Evolutionary conservation across 2,888 invertebrate species (phyloP), one percentile per base, ranked within the genome.

Genomic region (Napeogenes inachia): DNA sequence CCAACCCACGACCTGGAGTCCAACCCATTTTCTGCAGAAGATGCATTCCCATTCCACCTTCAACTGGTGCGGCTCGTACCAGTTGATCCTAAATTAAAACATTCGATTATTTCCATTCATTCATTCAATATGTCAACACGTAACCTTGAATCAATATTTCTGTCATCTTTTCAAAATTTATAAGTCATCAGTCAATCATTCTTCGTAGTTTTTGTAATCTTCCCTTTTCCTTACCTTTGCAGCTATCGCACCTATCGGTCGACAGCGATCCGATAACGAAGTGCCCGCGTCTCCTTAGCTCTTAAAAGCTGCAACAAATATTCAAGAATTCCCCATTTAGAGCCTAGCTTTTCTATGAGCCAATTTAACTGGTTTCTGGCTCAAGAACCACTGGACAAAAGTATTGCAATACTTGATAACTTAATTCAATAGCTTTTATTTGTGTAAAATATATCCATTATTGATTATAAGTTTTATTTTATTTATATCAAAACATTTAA

Each of bases 21-120:
- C 99, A 99, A 54, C 99, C 99, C 99, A 99, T 99, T 92, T 98
- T 99, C 91, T 98, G 97, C 56, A 99, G 92, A 67, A 99, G 92
- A 72, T 96, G 95, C 97, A 98, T 97, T 32, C 99, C 99, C 94
- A 99, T 97, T 12, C 99, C 99, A 60, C 98, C 96, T 57, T 94
- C 95, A 2, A 99, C 95, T 0, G 98, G 98, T 63, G 95, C 94
- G n/a, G 98, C 97, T 12, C 94, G 94, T 69, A 94, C 94, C 70
- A 99, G 92, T 88, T 97, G 97, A 90, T 99, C 98, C 95, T 98
- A 93, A 68, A 86, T 64, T 57, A 68, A 68, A 63, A 10, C 54
- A 45, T 53, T 54, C 42, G 57, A 64, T 66, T 54, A 65, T 32
- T 46, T 60, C 33, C 55, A 32, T 50, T 50, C 50, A 12, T 10